Base-by-base conservation (phyloP, 2,888 invertebrate genomes). In the Isoperla grammatica region DNA sequence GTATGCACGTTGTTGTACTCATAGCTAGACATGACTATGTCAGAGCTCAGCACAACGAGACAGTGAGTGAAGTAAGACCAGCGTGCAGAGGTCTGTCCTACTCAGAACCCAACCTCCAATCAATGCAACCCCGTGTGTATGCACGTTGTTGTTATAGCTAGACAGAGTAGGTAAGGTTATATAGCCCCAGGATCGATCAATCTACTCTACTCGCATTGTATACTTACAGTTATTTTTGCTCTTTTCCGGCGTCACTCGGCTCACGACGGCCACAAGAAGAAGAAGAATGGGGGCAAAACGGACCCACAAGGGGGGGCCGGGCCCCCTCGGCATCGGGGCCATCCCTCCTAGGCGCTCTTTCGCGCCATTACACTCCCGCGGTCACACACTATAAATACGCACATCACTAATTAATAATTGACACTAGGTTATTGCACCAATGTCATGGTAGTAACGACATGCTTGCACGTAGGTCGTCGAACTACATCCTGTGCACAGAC, bases 281-380 rank as follows among this genome's bases (percentile, higher is more conserved):
- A 58, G 57, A 5, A 58, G 29, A 11, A 62, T 37, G 11, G 60
- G 35, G 9, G 42, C 20, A 5, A 54, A 42, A 17, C 40, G 57
- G 60, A 53, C 57, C 57, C 57, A 49, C 20, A 49, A 35, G 15
- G 62, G 62, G 49, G 62, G 62, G 19, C 63, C 63, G 35, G 60
- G 63, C 20, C 63, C 60, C 58, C 60, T 55, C 40, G 63, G 57
- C 15, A 42, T 37, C 43, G 58, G 45, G 49, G 60, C 57, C 60
- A 60, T 60, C 53, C 57, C 39, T 17, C 37, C 37, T 53, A 46
- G 12, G 20, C 46, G 46, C 22, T 3, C 20, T 19, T 46, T 22
- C 5, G 4, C 22, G 2, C 20, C n/a, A n/a, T 11, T 23, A 13
- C 50, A 48, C 48, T 48, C 20, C 15, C 23, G 13, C 13, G 17